Evolutionary conservation across 2,113 vertebrate species (phyloP).

Genomic region (Pseudolaguvia tuberculata): DNA sequence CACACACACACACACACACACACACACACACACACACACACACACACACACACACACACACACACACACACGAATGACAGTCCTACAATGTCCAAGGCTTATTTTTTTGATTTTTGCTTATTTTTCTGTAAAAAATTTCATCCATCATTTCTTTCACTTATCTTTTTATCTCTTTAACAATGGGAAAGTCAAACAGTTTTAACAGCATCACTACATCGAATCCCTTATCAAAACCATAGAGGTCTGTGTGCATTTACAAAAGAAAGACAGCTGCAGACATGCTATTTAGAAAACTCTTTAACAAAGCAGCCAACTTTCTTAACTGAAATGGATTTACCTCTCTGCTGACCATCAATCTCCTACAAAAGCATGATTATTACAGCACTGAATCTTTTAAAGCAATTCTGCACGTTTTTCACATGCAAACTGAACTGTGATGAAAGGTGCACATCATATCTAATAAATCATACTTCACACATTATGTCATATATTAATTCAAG

Average conservation of each 20-base stretch:
- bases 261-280: conserved; percentile 10
- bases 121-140: too few species aligned
- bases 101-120: too few species aligned
- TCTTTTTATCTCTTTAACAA: neutral
- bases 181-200: neutral
- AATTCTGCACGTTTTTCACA: neutral
- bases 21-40: too few species aligned
- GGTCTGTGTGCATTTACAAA: neutral
- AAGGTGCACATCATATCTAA: neutral
- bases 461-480: conserved; percentile 6
- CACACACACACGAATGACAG: too few species aligned
- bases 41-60: too few species aligned
- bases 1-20: too few species aligned
- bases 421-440: conserved; percentile 18
- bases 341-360: conserved; percentile 3
- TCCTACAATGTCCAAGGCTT: too few species aligned
- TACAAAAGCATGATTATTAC: conserved; percentile 21
- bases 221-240: conserved; percentile 1
- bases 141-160: neutral
- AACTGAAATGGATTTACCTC: conserved; percentile 7
- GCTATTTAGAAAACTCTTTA: neutral
- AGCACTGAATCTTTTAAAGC: conserved; percentile 16
- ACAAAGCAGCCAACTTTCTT: conserved; percentile 1
- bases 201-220: neutral
- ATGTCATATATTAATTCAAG: neutral